phyloP scores from a whole-genome alignment of 2,797 vertebrate genomes.

The Chanos chanos region DNA sequence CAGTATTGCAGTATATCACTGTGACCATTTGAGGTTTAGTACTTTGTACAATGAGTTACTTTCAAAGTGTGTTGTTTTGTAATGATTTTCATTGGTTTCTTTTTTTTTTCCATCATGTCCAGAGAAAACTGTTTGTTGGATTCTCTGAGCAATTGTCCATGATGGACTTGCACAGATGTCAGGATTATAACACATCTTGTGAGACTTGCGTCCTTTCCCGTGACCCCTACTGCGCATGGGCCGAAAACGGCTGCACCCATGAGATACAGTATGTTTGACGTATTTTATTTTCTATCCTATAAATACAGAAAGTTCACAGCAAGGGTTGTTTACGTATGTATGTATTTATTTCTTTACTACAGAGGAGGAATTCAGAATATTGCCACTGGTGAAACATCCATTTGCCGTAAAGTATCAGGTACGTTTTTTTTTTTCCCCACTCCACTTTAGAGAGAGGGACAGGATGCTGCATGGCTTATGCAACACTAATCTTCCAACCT shows the following conservation, averaged over 20 bases:
- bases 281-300: neutral
- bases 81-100: neutral
- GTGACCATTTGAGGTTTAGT: too few species aligned
- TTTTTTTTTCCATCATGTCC: neutral
- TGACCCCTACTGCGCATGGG: slow-evolving; percentile 78
- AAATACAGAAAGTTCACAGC: neutral
- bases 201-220: slow-evolving; percentile 69
- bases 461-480: neutral
- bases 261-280: slow-evolving; percentile 50
- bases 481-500: neutral
- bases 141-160: slow-evolving; percentile 59
- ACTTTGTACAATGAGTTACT: neutral
- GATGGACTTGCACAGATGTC: slow-evolving; percentile 68
- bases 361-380: slow-evolving; percentile 71
- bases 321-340: neutral
- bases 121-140: slow-evolving; percentile 72
- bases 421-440: slow-evolving; percentile 18
- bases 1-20: neutral
- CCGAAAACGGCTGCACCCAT: slow-evolving; percentile 53
- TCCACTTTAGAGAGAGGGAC: neutral
- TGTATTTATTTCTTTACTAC: slow-evolving; percentile 24
- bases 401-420: slow-evolving; percentile 54
- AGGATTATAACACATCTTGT: slow-evolving; percentile 64
- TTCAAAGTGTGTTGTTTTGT: neutral
- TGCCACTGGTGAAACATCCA: slow-evolving; percentile 44